phyloP scores from a whole-genome alignment of 2,797 vertebrate genomes.

The Otus scops region DNA sequence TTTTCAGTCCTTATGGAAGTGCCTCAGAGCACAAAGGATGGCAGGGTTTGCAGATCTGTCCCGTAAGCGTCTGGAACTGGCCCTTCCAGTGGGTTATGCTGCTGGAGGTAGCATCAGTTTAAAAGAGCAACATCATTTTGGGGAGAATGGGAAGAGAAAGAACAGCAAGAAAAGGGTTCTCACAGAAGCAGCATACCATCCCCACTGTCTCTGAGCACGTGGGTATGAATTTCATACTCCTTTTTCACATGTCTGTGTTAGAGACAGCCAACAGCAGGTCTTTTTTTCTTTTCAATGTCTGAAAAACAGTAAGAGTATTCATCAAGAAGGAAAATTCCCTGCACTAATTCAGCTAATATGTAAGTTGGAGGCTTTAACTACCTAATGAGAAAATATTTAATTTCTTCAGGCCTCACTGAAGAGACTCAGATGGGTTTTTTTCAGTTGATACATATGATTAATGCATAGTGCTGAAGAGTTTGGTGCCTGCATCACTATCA shows the following conservation, averaged over 20 bases:
- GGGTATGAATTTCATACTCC: background rate
- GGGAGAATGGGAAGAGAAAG: background rate
- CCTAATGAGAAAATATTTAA: background rate
- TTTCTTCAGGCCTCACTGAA: background rate
- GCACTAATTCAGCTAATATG: background rate
- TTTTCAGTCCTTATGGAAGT: background rate
- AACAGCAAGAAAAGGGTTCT: background rate
- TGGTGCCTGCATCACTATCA: background rate
- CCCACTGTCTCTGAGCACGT: rapidly evolving
- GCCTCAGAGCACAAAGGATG: background rate
- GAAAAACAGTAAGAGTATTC: background rate
- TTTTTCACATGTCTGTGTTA: rapidly evolving
- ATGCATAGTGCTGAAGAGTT: background rate
- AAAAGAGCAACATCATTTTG: background rate
- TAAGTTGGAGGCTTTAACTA: background rate
- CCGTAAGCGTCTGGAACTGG: background rate
- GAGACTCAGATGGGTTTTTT: background rate
- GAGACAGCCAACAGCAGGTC: background rate
- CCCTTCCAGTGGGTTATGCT: background rate
- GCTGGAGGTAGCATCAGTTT: background rate
- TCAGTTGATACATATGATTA: background rate
- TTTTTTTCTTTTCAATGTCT: background rate
- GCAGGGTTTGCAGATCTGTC: background rate
- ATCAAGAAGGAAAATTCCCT: background rate
- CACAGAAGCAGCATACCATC: rapidly evolving